Evolutionary conservation across 2,797 vertebrate genomes (phyloP).

Genomic region (Chelidonichthys spinosus): DNA sequence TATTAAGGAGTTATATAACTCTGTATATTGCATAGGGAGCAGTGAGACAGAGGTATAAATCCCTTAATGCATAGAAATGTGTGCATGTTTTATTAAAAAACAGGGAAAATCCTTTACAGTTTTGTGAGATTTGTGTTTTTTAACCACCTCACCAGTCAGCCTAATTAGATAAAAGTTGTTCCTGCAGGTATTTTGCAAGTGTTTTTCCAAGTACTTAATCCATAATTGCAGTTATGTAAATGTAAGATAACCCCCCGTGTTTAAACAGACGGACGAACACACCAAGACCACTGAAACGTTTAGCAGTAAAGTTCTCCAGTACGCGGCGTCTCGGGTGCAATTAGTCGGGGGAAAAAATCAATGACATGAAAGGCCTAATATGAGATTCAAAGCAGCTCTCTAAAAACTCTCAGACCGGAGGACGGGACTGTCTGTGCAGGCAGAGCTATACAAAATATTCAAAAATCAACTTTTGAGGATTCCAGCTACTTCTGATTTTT

Average conservation of each 20-base stretch:
- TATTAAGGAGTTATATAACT: not conserved
- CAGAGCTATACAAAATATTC: not conserved
- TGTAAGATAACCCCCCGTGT: not conserved
- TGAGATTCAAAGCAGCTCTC: slow-evolving; percentile 17
- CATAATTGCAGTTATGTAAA: slow-evolving; percentile 27
- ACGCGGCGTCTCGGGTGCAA: slow-evolving; percentile 4
- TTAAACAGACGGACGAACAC: slow-evolving; percentile 16
- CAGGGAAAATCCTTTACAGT: not conserved
- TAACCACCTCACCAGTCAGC: not conserved
- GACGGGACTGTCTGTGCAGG: not conserved
- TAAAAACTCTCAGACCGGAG: not conserved
- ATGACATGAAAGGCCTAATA: slow-evolving; percentile 27
- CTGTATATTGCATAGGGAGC: slow-evolving; percentile 1
- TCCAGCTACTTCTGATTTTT: too few species aligned
- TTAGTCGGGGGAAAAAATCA: slow-evolving; percentile 25
- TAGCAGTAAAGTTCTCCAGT: slow-evolving; percentile 11
- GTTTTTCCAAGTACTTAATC: slow-evolving; percentile 2
- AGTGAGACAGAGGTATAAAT: not conserved
- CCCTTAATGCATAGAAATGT: not conserved
- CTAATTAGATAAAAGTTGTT: not conserved
- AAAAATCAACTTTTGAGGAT: not conserved
- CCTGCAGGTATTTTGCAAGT: slow-evolving; percentile 19
- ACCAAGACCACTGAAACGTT: slow-evolving; percentile 18
- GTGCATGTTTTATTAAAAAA: not conserved
- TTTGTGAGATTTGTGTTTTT: not conserved